Evolutionary conservation across 2,888 invertebrate genomes (phyloP).

Genomic region (Dynastes grantii): DNA sequence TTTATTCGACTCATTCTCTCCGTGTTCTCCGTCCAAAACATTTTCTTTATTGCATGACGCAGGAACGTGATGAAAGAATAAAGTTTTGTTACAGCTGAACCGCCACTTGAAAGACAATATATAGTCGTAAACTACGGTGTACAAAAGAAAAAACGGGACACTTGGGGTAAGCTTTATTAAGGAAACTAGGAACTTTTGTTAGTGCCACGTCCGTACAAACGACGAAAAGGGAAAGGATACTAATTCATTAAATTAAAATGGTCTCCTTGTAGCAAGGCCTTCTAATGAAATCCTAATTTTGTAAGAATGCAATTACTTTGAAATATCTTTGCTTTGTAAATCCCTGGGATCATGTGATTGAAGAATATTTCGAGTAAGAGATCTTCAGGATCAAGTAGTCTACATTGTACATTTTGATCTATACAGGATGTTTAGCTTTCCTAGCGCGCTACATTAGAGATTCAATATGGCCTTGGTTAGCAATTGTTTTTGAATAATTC

Average conservation of each 20-base stretch:
- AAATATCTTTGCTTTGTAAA: too few species aligned
- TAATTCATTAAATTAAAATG: neutral
- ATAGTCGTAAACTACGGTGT: conserved; percentile 16
- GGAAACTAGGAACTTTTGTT: neutral
- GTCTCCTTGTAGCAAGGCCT: neutral
- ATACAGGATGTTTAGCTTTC: too few species aligned
- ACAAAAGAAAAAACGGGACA: conserved; percentile 6
- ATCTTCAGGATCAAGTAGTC: too few species aligned
- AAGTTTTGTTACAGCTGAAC: conserved; percentile 17
- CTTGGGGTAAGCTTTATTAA: conserved; percentile 21
- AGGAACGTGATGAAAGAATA: conserved; percentile 19
- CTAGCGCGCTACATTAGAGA: too few species aligned
- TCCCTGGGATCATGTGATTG: too few species aligned
- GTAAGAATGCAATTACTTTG: too few species aligned
- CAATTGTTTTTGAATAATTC: too few species aligned
- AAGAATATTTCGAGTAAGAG: too few species aligned
- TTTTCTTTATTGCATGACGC: neutral
- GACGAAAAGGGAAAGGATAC: neutral
- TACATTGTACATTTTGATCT: too few species aligned
- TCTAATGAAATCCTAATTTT: neutral
- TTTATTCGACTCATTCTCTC: neutral
- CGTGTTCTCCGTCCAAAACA: neutral
- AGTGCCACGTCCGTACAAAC: neutral
- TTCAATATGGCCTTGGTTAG: too few species aligned
- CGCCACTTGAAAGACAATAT: conserved; percentile 20